phyloP scores from a whole-genome alignment of 2,797 vertebrate genomes.

The Sylvilagus floridanus region DNA sequence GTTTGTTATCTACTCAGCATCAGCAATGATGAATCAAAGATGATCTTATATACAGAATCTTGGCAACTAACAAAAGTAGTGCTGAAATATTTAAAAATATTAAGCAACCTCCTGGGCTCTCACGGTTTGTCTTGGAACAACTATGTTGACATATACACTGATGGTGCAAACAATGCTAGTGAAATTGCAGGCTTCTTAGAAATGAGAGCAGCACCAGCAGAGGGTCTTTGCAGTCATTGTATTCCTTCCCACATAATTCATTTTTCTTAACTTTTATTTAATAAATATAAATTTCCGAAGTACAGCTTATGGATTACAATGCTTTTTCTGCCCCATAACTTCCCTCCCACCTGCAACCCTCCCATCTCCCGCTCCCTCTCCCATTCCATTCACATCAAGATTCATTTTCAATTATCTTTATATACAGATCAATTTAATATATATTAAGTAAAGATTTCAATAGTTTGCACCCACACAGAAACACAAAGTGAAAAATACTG shows the following conservation, averaged over 20 bases:
- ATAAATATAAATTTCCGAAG: too few relatives aligned
- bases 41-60: constrained; percentile 47
- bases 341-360: too few relatives aligned
- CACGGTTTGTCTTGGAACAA: constrained; percentile 7
- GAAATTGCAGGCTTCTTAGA: not conserved
- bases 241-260: not conserved
- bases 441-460: too few relatives aligned
- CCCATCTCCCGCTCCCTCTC: too few relatives aligned
- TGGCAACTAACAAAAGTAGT: constrained; percentile 35
- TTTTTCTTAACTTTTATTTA: too few relatives aligned
- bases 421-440: too few relatives aligned
- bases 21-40: constrained; percentile 8
- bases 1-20: not conserved
- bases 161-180: not conserved
- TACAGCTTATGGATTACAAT: too few relatives aligned
- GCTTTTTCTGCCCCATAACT: too few relatives aligned
- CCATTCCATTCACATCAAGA: too few relatives aligned
- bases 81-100: constrained; percentile 62
- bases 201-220: not conserved
- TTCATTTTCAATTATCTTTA: too few relatives aligned
- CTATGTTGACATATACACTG: not conserved
- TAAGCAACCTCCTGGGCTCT: constrained; percentile 35
- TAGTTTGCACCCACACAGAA: too few relatives aligned
- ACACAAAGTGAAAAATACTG: too few relatives aligned
- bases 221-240: not conserved